Percentiles rank a stretch among this genome's conserved stretches.
phyloP scores from a whole-genome alignment of 1,140 invertebrate genomes.

The Trinorchestia longiramus region DNA sequence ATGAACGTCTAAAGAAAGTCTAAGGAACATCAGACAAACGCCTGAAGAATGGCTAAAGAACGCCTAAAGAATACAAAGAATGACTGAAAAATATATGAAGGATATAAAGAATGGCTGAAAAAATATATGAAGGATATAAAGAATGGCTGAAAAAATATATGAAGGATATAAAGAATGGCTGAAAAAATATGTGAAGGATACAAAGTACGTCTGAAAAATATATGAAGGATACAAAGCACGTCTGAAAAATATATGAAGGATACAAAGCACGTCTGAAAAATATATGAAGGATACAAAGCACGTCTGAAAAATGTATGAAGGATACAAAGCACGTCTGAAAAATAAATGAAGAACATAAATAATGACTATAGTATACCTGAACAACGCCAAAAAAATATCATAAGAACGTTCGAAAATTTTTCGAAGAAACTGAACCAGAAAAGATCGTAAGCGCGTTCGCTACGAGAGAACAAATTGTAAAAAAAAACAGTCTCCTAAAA shows the following conservation, averaged over 20 bases:
- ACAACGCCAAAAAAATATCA: background rate
- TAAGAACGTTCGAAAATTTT: background rate
- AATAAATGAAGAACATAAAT: too few relatives aligned
- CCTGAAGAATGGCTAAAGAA: background rate
- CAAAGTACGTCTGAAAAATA: too few relatives aligned
- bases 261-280: too few relatives aligned
- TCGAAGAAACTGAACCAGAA: background rate
- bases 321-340: too few relatives aligned
- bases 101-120: background rate
- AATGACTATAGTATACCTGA: too few relatives aligned
- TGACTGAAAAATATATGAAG: background rate
- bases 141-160: background rate
- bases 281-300: too few relatives aligned
- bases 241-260: too few relatives aligned
- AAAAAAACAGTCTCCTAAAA: background rate
- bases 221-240: too few relatives aligned
- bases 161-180: background rate
- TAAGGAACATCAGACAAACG: background rate
- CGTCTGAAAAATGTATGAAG: too few relatives aligned
- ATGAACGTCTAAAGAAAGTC: too few relatives aligned
- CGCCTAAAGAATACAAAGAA: background rate
- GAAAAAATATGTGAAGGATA: too few relatives aligned
- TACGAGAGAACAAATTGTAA: background rate
- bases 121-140: background rate
- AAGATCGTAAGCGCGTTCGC: background rate